These are phyloP conservation scores for Scaptomyza montana DNA, from an alignment of 1,140 invertebrate species.

Conservation along the genomic window DNA sequence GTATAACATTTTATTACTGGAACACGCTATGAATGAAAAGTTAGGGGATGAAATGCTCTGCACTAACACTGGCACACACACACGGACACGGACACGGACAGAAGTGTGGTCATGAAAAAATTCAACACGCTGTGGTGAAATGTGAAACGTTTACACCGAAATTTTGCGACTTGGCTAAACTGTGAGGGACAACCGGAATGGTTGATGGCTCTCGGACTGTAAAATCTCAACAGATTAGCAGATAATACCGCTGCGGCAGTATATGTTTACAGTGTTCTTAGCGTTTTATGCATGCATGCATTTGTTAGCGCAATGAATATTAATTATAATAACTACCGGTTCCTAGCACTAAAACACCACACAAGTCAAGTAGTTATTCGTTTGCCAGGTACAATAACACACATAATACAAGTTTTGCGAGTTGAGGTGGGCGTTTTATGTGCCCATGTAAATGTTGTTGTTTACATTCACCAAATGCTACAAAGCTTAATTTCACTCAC, in stretches of 20 bases:
- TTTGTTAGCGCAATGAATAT: constrained; percentile 5
- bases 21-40: constrained; percentile 77
- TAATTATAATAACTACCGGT: not conserved
- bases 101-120: constrained; percentile 30
- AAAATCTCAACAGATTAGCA: constrained; percentile 18
- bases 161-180: constrained; percentile 34
- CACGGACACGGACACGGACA: constrained; percentile 12
- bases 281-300: not conserved
- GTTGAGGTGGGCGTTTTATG: not conserved
- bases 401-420: no score
- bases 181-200: constrained; percentile 11
- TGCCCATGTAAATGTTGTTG: constrained; percentile 11
- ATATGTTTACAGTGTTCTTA: not conserved
- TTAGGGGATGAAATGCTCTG: constrained; percentile 66
- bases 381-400: no score
- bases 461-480: not conserved
- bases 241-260: constrained; percentile 14
- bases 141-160: constrained; percentile 38
- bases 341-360: not conserved
- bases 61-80: constrained; percentile 11
- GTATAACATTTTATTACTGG: constrained; percentile 76
- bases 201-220: not conserved
- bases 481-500: not conserved
- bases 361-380: no score
- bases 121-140: constrained; percentile 45